These are phyloP conservation scores for Diadema setosum DNA, from an alignment of 35 echinoderm and acorn worm species.

Conservation along the genomic window DNA sequence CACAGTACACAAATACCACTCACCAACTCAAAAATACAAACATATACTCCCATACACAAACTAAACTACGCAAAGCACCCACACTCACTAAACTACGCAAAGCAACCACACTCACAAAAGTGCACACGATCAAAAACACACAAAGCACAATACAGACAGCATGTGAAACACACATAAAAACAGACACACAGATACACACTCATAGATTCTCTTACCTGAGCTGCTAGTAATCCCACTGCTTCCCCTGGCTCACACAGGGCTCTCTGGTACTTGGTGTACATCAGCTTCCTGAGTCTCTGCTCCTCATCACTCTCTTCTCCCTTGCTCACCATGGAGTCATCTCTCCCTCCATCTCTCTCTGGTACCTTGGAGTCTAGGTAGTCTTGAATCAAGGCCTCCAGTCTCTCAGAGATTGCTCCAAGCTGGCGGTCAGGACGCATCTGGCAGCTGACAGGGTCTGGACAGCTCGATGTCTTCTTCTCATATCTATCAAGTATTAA, in stretches of 20 bases:
- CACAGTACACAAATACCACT: no score
- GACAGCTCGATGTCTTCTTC: slow-evolving; percentile 59
- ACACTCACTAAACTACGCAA: no score
- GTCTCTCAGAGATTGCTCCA: slow-evolving; percentile 85
- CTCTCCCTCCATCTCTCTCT: neutral
- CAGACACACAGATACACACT: neutral
- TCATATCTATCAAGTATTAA: slow-evolving; percentile 49
- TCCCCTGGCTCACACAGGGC: slow-evolving; percentile 89
- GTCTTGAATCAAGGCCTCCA: slow-evolving; percentile 49
- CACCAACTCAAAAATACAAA: no score
- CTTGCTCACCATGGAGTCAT: neutral
- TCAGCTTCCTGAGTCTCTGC: slow-evolving; percentile 51
- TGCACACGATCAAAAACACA: no score
- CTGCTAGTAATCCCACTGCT: slow-evolving; percentile 89
- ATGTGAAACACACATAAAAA: no score
- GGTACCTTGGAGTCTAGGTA: slow-evolving; percentile 43
- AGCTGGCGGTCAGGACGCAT: slow-evolving; percentile 77
- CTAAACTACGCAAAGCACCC: no score
- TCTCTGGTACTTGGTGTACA: slow-evolving; percentile 77
- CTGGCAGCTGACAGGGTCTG: slow-evolving; percentile 76
- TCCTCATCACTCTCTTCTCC: neutral
- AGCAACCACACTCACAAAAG: no score
- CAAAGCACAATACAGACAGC: no score
- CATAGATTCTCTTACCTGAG: slow-evolving; percentile 59
- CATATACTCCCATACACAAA: no score